These are phyloP conservation scores for Gymnodraco acuticeps DNA, from an alignment of 2,797 vertebrate species.

Conservation along the genomic window DNA sequence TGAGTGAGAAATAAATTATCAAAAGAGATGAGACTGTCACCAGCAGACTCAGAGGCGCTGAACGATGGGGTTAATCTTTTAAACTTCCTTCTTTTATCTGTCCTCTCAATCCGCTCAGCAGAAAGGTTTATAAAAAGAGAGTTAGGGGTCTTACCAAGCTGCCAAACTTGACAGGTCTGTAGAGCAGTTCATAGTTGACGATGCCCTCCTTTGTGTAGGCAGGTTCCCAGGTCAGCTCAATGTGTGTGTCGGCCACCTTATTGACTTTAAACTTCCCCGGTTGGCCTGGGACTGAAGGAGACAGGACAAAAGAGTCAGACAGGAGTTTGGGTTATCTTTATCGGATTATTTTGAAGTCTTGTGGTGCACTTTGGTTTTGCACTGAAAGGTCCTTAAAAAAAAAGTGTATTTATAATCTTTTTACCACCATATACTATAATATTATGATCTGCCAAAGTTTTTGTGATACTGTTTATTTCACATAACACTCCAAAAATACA, in stretches of 20 bases:
- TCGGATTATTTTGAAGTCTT: background rate
- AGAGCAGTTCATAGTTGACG: conserved; percentile 94
- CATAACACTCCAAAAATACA: background rate
- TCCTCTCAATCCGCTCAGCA: conserved; percentile 34
- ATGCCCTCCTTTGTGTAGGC: conserved; percentile 93
- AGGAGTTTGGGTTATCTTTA: background rate
- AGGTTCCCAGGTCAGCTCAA: conserved; percentile 93
- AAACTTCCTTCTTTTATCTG: conserved; percentile 44
- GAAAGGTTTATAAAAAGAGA: conserved; percentile 30
- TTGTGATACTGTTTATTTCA: background rate
- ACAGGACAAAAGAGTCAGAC: conserved; percentile 17
- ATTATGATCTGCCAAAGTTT: background rate
- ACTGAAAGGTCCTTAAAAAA: background rate
- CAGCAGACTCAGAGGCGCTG: conserved; percentile 33
- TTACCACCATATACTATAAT: background rate
- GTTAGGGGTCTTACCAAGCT: conserved; percentile 86
- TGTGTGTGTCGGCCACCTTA: conserved; percentile 93
- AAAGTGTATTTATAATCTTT: background rate
- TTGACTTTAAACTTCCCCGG: conserved; percentile 95
- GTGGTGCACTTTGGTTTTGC: background rate
- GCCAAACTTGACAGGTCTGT: conserved; percentile 90
- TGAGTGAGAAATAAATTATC: conserved; percentile 33
- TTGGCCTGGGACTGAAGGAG: conserved; percentile 91
- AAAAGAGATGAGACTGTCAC: conserved; percentile 39
- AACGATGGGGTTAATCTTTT: conserved; percentile 50